Evolutionary conservation across 2,113 vertebrate genomes (phyloP).

Genomic region (Pseudonaja textilis): DNA sequence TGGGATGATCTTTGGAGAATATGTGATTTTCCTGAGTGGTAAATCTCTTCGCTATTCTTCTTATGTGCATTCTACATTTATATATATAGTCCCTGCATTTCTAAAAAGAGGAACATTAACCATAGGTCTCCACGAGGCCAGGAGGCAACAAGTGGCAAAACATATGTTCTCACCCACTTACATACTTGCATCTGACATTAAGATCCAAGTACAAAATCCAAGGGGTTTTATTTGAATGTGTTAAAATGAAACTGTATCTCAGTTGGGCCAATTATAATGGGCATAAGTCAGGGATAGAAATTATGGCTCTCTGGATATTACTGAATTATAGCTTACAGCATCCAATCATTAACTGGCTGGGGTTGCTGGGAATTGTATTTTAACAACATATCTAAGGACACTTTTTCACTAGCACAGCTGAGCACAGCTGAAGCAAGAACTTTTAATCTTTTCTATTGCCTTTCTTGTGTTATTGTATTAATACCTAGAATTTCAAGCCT

Average conservation of each 20-base stretch:
- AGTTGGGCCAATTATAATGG: neutral
- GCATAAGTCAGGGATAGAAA: neutral
- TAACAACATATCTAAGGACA: neutral
- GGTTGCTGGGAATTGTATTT: neutral
- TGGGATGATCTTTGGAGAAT: neutral
- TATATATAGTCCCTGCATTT: neutral
- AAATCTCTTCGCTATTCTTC: neutral
- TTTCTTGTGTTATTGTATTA: neutral
- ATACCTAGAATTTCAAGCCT: neutral
- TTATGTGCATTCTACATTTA: neutral
- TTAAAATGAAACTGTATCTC: neutral
- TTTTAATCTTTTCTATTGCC: neutral
- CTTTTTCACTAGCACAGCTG: neutral
- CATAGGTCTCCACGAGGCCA: neutral
- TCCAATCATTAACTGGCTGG: neutral
- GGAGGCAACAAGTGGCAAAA: neutral
- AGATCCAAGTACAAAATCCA: neutral
- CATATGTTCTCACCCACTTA: neutral
- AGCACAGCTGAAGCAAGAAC: neutral
- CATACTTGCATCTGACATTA: neutral
- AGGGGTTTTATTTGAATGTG: neutral
- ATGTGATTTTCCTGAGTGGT: neutral
- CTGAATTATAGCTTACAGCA: neutral
- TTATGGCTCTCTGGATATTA: neutral
- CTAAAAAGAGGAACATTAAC: neutral